Evolutionary conservation across 2,113 vertebrate genomes (phyloP), one percentile per base, ranked within the genome.

Genomic region (Gnathonemus echidnorhynchus): DNA sequence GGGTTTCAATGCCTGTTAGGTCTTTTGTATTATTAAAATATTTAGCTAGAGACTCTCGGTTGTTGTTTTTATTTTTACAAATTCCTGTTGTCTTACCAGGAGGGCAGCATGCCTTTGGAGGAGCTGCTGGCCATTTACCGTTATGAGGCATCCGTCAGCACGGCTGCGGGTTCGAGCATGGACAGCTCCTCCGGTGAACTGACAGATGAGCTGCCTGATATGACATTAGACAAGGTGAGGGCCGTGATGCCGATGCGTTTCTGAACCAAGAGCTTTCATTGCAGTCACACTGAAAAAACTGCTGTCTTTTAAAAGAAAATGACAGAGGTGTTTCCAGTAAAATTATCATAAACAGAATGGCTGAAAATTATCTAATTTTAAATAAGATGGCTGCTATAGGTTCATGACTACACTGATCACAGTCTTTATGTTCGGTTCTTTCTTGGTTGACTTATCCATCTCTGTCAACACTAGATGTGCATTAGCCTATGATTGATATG

Each of bases 161-260:
- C 95, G 3, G 94, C 96, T 85, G 96, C 97, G 0, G 96, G 96
- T 89, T 98, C 98, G 89, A 99, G 97, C 94, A 96, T 96, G 0
- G 96, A 97, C 93, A 98, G 98, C 92, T 99, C 98, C 31, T 98
- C 98, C 66, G 98, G 97, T 92, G 98, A 98, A 94, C 97, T 99
- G 90, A 97, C 97, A 21, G 98, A 99, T 94, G 98, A 99, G 74
- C 95, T 99, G 58, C 98, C 98, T 86, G 98, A 99, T 93, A 99
- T 99, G 98, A 99, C 98, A 92, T 94, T 99, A 90, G 98, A 99
- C 94, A 99, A 99, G 95, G 98, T 98, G 94, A 96, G 95, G 95
- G 31, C 35, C 21, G 6, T 52, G 19, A 48, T 80, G 74, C n/a
- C 13, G 2, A n/a, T 52, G 85, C 9, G 11, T 49, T 13, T 87